These are phyloP conservation scores for Crotalus helleri DNA, from an alignment of 2,113 vertebrate genomes.

Conservation along the genomic window DNA sequence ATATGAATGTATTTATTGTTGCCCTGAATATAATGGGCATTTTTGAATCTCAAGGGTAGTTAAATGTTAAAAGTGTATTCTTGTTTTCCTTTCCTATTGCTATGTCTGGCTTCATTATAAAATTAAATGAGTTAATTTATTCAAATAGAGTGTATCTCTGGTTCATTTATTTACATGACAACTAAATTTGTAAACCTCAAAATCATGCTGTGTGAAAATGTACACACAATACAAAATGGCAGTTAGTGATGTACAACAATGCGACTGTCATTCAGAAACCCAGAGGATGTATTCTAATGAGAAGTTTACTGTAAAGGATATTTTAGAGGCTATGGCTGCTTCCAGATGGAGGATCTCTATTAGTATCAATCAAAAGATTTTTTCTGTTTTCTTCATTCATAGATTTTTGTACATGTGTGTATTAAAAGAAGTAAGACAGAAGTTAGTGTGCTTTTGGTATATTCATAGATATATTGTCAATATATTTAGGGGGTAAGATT, in stretches of 20 bases:
- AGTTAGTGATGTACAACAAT: background rate
- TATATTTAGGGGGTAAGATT: background rate
- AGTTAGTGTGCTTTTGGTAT: background rate
- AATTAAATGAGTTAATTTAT: conserved; percentile 1
- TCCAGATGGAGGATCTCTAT: background rate
- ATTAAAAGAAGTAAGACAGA: background rate
- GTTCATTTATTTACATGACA: background rate
- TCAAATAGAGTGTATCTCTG: background rate
- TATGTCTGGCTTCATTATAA: background rate
- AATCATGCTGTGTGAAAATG: background rate
- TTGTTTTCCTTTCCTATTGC: conserved; percentile 1
- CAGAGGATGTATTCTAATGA: background rate
- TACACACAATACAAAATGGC: background rate
- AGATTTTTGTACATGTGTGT: background rate
- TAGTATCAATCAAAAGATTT: background rate
- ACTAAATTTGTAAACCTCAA: background rate
- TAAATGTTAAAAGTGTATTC: background rate
- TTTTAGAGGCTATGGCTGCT: background rate
- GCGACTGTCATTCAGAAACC: background rate
- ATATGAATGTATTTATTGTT: conserved; percentile 41
- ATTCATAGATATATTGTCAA: background rate
- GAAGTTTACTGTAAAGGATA: background rate
- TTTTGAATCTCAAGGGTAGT: background rate
- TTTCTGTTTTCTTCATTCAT: background rate
- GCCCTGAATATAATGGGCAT: conserved; percentile 3